Percentiles rank a stretch among this genome's conserved stretches.
These are phyloP conservation scores for Urocitellus parryii DNA, from an alignment of 2,113 vertebrate species.

Conservation along the genomic window DNA sequence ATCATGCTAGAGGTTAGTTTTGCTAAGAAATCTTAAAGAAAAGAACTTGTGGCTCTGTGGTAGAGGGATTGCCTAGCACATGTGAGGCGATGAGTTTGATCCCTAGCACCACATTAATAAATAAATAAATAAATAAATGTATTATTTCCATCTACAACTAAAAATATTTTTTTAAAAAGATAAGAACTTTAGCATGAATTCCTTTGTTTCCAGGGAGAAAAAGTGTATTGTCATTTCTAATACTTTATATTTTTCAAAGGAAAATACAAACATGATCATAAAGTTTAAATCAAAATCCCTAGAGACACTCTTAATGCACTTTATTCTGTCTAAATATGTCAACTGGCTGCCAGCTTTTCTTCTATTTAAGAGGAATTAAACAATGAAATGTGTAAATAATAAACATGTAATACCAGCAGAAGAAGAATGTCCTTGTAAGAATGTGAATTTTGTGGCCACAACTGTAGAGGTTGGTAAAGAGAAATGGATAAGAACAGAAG, in stretches of 20 bases:
- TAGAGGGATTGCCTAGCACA: too few species aligned
- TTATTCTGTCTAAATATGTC: neutral
- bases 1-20: neutral
- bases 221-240: neutral
- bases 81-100: too few species aligned
- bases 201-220: neutral
- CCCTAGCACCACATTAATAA: too few species aligned
- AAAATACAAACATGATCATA: neutral
- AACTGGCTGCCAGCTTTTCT: neutral
- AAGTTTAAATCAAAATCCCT: neutral
- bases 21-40: neutral
- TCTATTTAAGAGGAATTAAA: neutral
- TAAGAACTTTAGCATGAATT: neutral
- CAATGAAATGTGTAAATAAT: neutral
- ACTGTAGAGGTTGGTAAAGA: neutral
- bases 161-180: neutral
- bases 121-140: too few species aligned
- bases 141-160: too few species aligned
- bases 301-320: neutral
- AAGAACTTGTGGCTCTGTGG: neutral
- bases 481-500: neutral
- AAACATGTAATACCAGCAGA: neutral
- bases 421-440: neutral
- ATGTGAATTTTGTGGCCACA: neutral
- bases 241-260: conserved; percentile 24